Percentiles rank a stretch among this genome's conserved stretches.
phyloP scores from a whole-genome alignment of 1,140 invertebrate genomes.

The Musca domestica region DNA sequence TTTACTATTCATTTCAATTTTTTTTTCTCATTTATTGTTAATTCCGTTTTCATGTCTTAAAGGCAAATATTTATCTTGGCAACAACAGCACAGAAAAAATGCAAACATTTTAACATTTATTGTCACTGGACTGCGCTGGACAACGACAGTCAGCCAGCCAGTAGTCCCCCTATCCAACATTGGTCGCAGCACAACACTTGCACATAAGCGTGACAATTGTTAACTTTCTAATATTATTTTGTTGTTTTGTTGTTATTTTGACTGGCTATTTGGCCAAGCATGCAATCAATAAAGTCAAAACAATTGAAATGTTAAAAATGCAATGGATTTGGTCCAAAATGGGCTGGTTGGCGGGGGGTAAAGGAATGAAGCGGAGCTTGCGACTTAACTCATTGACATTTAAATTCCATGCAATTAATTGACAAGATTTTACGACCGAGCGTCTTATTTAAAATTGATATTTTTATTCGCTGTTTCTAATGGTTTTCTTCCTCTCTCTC shows the following conservation, averaged over 20 bases:
- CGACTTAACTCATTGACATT: not conserved
- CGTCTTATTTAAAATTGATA: not conserved
- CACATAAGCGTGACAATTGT: slow-evolving; percentile 25
- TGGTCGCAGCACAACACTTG: slow-evolving; percentile 14
- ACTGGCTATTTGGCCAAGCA: slow-evolving; percentile 13
- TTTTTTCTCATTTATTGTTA: no score
- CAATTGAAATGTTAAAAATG: not conserved
- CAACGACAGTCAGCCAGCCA: not conserved
- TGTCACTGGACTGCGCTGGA: not conserved
- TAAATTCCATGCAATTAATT: not conserved
- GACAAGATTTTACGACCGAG: not conserved
- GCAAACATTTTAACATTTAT: not conserved
- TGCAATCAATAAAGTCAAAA: slow-evolving; percentile 11
- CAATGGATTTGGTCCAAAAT: no score
- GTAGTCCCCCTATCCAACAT: not conserved
- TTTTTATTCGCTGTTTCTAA: not conserved
- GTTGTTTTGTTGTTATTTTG: slow-evolving; percentile 3
- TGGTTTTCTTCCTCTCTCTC: slow-evolving; percentile 9
- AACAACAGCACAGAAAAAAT: not conserved
- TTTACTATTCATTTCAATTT: no score
- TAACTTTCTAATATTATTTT: slow-evolving; percentile 18
- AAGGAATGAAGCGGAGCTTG: not conserved
- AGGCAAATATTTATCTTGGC: not conserved
- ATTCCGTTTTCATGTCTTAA: no score
- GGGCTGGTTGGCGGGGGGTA: no score